Evolutionary conservation across 2,797 vertebrate species (phyloP).

Genomic region (Emys orbicularis): DNA sequence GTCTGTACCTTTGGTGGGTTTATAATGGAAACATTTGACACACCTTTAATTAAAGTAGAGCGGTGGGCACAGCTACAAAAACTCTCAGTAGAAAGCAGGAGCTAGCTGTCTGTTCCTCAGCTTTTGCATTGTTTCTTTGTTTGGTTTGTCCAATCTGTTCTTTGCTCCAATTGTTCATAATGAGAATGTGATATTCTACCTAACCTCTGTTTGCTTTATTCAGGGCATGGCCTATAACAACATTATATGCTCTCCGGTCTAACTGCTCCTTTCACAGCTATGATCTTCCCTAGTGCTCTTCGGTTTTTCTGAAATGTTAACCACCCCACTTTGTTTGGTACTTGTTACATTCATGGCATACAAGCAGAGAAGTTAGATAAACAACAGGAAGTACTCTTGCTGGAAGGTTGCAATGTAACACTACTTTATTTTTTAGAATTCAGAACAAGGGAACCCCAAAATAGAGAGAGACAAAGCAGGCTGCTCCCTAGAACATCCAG

Average conservation of each 20-base stretch:
- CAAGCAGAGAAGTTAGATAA: no score
- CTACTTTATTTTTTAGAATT: no score
- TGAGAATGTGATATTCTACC: rapidly evolving
- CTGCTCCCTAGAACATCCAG: no score
- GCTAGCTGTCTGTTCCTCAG: neutral
- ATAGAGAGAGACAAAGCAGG: no score
- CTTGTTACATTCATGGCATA: no score
- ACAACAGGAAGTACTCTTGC: no score
- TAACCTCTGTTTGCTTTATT: neutral
- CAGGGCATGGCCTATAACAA: neutral
- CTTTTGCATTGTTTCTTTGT: neutral
- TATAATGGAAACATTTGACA: rapidly evolving
- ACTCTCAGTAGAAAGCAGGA: neutral
- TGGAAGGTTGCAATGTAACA: no score
- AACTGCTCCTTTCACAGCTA: no score
- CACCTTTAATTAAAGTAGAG: neutral
- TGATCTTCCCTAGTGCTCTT: neutral
- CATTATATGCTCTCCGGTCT: rapidly evolving
- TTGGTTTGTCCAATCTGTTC: neutral
- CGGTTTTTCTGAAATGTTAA: neutral
- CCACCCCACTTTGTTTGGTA: no score
- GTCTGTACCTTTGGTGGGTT: neutral
- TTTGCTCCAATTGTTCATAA: rapidly evolving
- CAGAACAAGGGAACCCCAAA: no score
- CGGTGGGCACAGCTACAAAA: neutral